phyloP scores from a whole-genome alignment of 2,113 vertebrate genomes.

The Stictonetta naevosa region DNA sequence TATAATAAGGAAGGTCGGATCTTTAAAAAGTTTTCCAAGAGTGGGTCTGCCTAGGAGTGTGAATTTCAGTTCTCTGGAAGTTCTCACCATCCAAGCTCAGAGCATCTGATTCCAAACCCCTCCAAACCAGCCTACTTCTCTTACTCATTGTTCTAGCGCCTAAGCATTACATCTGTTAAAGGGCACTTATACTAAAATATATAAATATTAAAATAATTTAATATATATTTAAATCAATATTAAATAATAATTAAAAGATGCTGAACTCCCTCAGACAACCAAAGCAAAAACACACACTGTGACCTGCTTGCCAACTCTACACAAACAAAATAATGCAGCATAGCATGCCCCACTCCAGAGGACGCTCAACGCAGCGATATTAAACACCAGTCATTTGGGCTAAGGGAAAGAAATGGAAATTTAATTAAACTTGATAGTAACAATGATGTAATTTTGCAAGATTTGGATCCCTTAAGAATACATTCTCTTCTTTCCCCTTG shows the following conservation, averaged over 20 bases:
- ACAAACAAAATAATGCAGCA: conserved; percentile 9
- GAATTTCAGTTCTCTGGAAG: neutral
- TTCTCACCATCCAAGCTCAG: neutral
- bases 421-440: neutral
- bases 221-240: no score
- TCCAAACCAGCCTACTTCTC: neutral
- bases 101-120: neutral
- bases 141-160: neutral
- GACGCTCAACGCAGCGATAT: neutral
- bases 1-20: neutral
- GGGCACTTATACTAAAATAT: neutral
- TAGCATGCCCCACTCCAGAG: neutral
- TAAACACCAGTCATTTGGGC: neutral
- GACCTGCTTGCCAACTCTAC: neutral
- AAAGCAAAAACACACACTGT: neutral
- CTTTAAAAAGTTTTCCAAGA: neutral
- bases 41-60: neutral
- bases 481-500: neutral
- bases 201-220: no score
- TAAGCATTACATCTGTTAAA: neutral
- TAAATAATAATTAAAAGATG: neutral
- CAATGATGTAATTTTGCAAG: neutral
- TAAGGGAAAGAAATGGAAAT: neutral
- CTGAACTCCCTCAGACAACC: conserved; percentile 4
- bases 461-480: neutral